These are phyloP conservation scores for Ptyas mucosa DNA, from an alignment of 2,113 vertebrate genomes.

Conservation along the genomic window DNA sequence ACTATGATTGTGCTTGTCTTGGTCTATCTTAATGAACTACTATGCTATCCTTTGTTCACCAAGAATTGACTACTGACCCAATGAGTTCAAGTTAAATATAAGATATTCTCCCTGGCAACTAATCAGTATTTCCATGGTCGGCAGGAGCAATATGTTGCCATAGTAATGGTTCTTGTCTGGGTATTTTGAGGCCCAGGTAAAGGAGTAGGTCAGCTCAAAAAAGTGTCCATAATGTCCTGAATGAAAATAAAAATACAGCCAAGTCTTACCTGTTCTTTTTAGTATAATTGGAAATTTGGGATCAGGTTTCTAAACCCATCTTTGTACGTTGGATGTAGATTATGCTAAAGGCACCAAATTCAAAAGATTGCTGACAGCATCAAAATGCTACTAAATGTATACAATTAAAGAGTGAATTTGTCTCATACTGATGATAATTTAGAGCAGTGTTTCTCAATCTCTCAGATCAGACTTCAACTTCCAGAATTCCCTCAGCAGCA, in stretches of 20 bases:
- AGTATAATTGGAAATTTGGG: background rate
- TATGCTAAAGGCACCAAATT: background rate
- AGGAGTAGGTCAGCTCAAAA: conserved; percentile 45
- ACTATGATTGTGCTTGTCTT: conserved; percentile 17
- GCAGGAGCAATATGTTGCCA: conserved; percentile 30
- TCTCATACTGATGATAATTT: background rate
- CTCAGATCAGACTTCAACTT: background rate
- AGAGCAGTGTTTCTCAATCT: background rate
- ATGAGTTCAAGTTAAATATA: conserved; percentile 31
- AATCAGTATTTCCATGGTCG: conserved; percentile 44
- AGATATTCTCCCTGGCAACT: conserved; percentile 49
- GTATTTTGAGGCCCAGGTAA: conserved; percentile 19
- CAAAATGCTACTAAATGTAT: conserved; percentile 11
- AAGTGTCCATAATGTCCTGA: background rate
- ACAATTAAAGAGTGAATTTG: conserved; percentile 12
- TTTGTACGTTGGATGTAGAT: rapidly evolving
- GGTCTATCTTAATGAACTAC: background rate
- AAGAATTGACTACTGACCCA: conserved; percentile 25
- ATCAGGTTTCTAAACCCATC: background rate
- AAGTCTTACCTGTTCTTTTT: conserved; percentile 13
- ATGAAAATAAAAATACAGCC: background rate
- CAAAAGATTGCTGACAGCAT: background rate
- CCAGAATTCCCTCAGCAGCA: background rate
- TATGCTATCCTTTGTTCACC: conserved; percentile 43
- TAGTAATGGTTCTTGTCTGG: conserved; percentile 42